Percentiles rank a stretch among this genome's conserved stretches.
Conservation (phyloP, 1,140 invertebrate genomes). For the Probaryconus sp. region DNA sequence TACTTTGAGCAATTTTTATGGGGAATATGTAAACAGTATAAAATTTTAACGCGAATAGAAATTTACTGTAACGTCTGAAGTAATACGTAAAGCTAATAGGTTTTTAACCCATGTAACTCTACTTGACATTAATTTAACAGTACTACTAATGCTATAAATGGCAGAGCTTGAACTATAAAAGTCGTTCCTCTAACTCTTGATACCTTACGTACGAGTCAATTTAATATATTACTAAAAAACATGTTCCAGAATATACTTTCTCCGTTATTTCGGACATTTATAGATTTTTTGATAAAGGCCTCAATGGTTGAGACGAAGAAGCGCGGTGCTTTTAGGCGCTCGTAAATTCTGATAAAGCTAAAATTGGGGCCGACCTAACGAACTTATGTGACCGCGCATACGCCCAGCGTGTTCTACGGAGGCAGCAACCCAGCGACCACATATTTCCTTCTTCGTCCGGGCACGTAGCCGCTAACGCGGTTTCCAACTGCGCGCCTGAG, state of each 20-base stretch:
- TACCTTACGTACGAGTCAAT: conserved; percentile 1
- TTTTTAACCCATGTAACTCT: too few species aligned
- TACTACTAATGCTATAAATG: too few species aligned
- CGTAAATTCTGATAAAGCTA: conserved; percentile 70
- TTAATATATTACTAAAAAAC: conserved; percentile 20
- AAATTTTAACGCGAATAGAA: too few species aligned
- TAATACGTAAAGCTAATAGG: too few species aligned
- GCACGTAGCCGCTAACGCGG: conserved; percentile 57
- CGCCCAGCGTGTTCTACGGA: conserved; percentile 49
- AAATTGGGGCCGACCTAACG: conserved; percentile 71
- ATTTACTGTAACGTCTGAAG: too few species aligned
- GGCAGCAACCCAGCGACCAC: conserved; percentile 57
- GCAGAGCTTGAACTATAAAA: too few species aligned
- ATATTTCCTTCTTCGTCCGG: conserved; percentile 63
- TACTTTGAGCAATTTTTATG: too few species aligned
- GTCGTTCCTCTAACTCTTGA: neutral
- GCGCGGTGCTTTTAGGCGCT: conserved; percentile 66
- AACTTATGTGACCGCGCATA: conserved; percentile 69
- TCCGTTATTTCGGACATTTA: conserved; percentile 40
- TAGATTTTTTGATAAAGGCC: conserved; percentile 61
- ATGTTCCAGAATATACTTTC: conserved; percentile 20
- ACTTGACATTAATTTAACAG: too few species aligned
- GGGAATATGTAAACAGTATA: too few species aligned
- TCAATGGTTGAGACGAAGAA: conserved; percentile 56
- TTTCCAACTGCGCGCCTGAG: conserved; percentile 63